Conservation (phyloP, 2,797 vertebrate genomes). For the Psittacula echo region DNA sequence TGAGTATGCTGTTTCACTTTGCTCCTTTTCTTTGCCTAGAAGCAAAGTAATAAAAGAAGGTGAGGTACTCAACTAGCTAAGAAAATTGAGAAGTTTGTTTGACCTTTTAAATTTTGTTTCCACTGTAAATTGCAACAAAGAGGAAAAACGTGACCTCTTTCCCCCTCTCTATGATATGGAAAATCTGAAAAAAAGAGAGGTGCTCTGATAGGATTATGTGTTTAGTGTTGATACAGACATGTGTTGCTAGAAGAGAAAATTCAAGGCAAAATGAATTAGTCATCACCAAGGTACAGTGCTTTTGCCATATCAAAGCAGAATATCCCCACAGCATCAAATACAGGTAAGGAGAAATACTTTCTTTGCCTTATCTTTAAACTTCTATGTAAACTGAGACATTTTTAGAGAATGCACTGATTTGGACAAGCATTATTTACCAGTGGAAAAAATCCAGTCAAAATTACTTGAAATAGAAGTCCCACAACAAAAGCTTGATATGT, state of each 20-base stretch:
- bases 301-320: not conserved
- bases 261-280: not conserved
- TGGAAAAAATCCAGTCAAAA: not conserved
- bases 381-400: not conserved
- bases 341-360: not conserved
- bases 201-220: not conserved
- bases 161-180: not conserved
- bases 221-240: not conserved
- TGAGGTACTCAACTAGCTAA: fast-evolving
- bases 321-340: not conserved
- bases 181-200: not conserved
- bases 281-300: not conserved
- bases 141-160: not conserved
- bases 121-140: not conserved
- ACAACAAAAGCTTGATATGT: not conserved
- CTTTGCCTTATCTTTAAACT: not conserved
- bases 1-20: not conserved
- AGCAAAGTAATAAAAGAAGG: not conserved
- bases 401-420: not conserved
- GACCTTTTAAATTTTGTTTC: not conserved
- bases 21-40: not conserved
- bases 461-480: not conserved
- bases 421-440: not conserved
- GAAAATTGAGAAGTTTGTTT: not conserved
- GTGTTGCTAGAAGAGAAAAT: not conserved